A percentile compares a stretch with the other conserved stretches of the same genome.
Conservation (phyloP, 2,797 vertebrate genomes). For the Esox lucius region DNA sequence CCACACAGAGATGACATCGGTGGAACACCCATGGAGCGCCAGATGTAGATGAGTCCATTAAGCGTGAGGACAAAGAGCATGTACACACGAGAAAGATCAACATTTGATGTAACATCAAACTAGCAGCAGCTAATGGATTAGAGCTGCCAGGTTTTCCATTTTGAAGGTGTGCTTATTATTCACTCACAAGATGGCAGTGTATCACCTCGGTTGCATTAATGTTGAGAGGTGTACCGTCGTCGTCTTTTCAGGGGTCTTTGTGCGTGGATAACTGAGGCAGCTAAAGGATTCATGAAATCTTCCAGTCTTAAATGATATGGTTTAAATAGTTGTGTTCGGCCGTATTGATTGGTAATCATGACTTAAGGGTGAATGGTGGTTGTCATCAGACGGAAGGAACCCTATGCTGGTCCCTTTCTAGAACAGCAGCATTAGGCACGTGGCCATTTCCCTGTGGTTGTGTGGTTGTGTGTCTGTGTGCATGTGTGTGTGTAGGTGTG, state of each 20-base stretch:
- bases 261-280: conserved; percentile 18
- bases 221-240: conserved; percentile 35
- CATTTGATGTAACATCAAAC: conserved; percentile 35
- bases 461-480: not conserved
- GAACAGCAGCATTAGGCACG: not conserved
- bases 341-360: conserved; percentile 53
- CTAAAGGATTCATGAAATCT: conserved; percentile 50
- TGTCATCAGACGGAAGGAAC: not conserved
- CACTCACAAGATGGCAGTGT: conserved; percentile 81
- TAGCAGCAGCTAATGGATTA: conserved; percentile 35
- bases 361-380: conserved; percentile 51
- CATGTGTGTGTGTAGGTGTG: not conserved
- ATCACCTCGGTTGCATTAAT: conserved; percentile 57
- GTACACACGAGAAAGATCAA: conserved; percentile 28
- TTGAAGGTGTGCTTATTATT: conserved; percentile 45
- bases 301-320: conserved; percentile 59
- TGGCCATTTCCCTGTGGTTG: not conserved
- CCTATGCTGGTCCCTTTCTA: not conserved
- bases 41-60: conserved; percentile 18
- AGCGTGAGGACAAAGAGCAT: conserved; percentile 34
- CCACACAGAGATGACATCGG: not conserved
- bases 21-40: conserved; percentile 3
- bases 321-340: conserved; percentile 45
- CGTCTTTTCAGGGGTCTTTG: conserved; percentile 45
- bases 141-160: conserved; percentile 40